Evolutionary conservation across 2,113 vertebrate species (phyloP), one percentile per base, ranked within the genome.

Genomic region (Excalfactoria chinensis): DNA sequence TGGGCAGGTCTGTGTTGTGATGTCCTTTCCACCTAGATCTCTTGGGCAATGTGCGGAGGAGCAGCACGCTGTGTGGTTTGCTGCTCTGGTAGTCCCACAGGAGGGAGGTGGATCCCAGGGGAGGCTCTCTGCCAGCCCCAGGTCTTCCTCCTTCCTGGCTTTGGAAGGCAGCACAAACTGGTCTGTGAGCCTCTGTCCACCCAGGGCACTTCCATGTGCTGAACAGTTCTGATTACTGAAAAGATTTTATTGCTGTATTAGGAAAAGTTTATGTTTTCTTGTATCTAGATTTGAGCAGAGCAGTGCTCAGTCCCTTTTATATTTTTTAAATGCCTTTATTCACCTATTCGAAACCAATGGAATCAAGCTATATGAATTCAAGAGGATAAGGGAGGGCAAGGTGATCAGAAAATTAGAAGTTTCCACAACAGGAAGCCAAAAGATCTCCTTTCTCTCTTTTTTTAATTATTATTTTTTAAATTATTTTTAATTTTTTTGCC

Each of bases 361-460:
- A 53, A 43, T 62, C 51, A 68, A 75, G 66, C 44, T 62, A 59
- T 30, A 75, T 67, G 60, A 84, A 44, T 40, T 82, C 81, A 48
- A 66, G 70, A 69, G 67, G 26, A 25, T 75, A 72, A 82, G 58
- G 43, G 59, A 92, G 84, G 34, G 20, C 71, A 37, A 9, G 7
- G 9, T 75, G 81, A 55, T 89, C 19, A 66, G 28, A 37, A 75
- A 93, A 66, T 46, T 44, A 76, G 55, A 23, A 82, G 7, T 59
- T 93, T 89, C 85, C 64, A 11, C 48, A 87, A 85, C 44, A 93
- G 87, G 75, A 95, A 93, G 26, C 20, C 44, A 30, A 41, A 75
- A 62, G 21, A 84, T 15, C n/a, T 20, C 55, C 81, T 85, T 48
- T 91, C 7, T 18, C 19, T 46, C 18, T 46, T 37, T 37, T 37